Evolutionary conservation across 2,888 invertebrate species (phyloP), one percentile per base, ranked within the genome.

Genomic region (Fragum whitleyi): DNA sequence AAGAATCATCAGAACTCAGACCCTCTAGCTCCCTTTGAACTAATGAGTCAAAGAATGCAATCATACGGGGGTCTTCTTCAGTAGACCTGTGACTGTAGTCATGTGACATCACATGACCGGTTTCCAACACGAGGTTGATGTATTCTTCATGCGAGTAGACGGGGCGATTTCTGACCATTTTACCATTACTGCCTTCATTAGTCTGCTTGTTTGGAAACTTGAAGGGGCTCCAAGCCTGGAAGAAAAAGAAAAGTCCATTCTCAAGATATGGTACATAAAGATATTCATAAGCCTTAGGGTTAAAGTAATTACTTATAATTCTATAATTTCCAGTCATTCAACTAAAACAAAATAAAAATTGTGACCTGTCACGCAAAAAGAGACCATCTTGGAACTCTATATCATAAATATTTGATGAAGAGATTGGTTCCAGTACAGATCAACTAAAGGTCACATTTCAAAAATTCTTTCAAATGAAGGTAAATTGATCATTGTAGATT

Each of bases 31-130:
- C 98, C 57, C 97, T 96, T 93, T 98, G 98, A 36, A 98, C 97
- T 28, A 98, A 95, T 16, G 97, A 97, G 95, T 98, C 98, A 92
- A 98, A 98, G 95, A 98, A 98, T 39, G 98, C 98, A 96, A 98
- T 97, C 98, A 98, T 98, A 72, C 97, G 95, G 0, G 97, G 96
- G 94, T 98, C 98, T 94, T 98, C 98, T 72, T 96, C 95, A 0
- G 96, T 97, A 11, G 97, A 97, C 90, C 97, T 97, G 87, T 97
- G 96, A 90, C 96, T 96, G 93, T 97, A 97, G 94, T 98, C 98
- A 94, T 98, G 97, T 0, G 97, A 88, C 91, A 93, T 92, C 59
- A 96, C 96, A 93, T 96, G 96, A 86, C 97, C 97, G 90, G 96
- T 96, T 87, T 96, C 96, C 83, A 97, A 96, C 11, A 97, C 96